phyloP scores from a whole-genome alignment of 2,888 invertebrate genomes.

The Endomychus coccineus region DNA sequence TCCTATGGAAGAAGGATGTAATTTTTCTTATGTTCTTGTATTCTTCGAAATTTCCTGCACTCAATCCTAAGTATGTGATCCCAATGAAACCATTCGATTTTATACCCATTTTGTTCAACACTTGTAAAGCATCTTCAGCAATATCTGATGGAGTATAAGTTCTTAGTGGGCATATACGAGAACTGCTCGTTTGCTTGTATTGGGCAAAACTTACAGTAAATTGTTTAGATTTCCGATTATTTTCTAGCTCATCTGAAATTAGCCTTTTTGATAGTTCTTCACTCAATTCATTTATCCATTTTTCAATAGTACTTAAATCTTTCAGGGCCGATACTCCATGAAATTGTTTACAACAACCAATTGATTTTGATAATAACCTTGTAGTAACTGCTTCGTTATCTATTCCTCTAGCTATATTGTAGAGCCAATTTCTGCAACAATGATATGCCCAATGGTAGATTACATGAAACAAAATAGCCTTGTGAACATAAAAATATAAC shows the following conservation, averaged over 20 bases:
- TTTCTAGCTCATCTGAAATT: constrained; percentile 70
- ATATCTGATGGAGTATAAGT: constrained; percentile 62
- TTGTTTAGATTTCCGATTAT: constrained; percentile 70
- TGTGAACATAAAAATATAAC: too few species aligned
- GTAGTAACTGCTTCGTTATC: constrained; percentile 82
- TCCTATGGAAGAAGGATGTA: constrained; percentile 28
- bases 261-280: constrained; percentile 79
- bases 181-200: constrained; percentile 53
- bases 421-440: constrained; percentile 68
- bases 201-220: constrained; percentile 67
- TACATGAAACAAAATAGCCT: too few species aligned
- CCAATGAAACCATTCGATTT: constrained; percentile 39
- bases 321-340: constrained; percentile 69
- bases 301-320: constrained; percentile 57
- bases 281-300: constrained; percentile 79
- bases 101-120: constrained; percentile 52
- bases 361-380: constrained; percentile 81
- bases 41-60: constrained; percentile 73
- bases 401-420: constrained; percentile 77
- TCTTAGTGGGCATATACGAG: constrained; percentile 55
- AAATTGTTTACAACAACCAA: constrained; percentile 94
- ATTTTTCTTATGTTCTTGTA: constrained; percentile 45
- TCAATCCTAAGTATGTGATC: constrained; percentile 66
- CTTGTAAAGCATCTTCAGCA: constrained; percentile 55
- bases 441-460: too few species aligned